These are phyloP conservation scores for Pyrocephalus nanus DNA, from an alignment of 2,797 vertebrate species.

Conservation along the genomic window DNA sequence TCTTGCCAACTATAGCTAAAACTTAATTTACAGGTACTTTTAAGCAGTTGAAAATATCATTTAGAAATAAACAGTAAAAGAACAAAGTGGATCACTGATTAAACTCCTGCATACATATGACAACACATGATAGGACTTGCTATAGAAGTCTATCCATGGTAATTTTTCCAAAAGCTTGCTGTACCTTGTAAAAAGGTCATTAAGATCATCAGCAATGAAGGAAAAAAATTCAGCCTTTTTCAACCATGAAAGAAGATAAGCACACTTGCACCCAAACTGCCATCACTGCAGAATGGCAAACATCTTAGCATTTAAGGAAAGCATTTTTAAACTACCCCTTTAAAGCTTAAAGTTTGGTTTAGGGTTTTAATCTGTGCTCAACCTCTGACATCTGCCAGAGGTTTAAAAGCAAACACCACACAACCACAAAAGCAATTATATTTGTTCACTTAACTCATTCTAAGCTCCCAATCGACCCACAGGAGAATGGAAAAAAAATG, in stretches of 20 bases:
- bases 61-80: neutral
- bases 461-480: neutral
- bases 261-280: neutral
- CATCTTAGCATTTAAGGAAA: neutral
- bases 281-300: neutral
- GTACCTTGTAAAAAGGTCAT: neutral
- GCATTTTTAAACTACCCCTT: neutral
- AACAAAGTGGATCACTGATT: neutral
- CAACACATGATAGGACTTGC: neutral
- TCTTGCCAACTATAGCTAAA: neutral
- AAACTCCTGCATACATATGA: neutral
- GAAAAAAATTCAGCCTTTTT: neutral
- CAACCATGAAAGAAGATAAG: neutral
- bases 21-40: neutral
- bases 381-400: neutral
- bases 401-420: neutral
- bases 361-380: neutral
- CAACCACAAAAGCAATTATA: neutral
- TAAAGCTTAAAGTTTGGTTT: neutral
- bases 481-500: neutral
- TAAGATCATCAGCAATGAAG: neutral
- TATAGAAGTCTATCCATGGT: neutral
- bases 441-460: neutral
- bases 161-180: neutral
- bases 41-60: neutral